Evolutionary conservation across 2,888 invertebrate genomes (phyloP).

Genomic region (Limnephilus lunatus): DNA sequence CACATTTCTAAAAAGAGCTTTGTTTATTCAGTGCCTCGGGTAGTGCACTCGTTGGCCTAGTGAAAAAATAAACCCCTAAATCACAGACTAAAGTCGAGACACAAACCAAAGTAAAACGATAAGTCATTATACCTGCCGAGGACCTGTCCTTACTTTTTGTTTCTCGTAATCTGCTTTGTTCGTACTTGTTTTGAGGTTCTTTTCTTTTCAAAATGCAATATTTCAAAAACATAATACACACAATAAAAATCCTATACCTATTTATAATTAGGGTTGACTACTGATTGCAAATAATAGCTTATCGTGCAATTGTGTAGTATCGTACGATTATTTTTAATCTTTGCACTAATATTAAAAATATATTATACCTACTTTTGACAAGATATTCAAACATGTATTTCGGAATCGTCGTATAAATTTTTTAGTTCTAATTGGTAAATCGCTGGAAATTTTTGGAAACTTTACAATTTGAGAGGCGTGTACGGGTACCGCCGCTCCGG

Average conservation of each 20-base stretch:
- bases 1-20: slow-evolving; percentile 24
- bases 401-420: too few relatives aligned
- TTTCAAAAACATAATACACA: neutral
- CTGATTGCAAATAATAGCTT: neutral
- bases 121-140: neutral
- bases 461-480: too few relatives aligned
- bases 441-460: too few relatives aligned
- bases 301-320: neutral
- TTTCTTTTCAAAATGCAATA: neutral
- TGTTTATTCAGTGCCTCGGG: slow-evolving; percentile 35
- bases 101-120: slow-evolving; percentile 15
- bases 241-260: neutral
- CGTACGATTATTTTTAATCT: neutral
- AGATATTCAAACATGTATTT: too few relatives aligned
- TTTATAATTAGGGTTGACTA: neutral
- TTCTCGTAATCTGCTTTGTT: slow-evolving; percentile 36
- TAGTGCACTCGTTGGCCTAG: slow-evolving; percentile 3
- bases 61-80: slow-evolving; percentile 17
- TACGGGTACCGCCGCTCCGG: too few relatives aligned
- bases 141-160: slow-evolving; percentile 3
- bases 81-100: slow-evolving; percentile 16
- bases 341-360: neutral
- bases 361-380: too few relatives aligned
- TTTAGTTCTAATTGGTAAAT: too few relatives aligned
- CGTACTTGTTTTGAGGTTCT: neutral